These are phyloP conservation scores for Sphaeridia pumilis DNA, from an alignment of 2,888 invertebrate species.

Conservation along the genomic window DNA sequence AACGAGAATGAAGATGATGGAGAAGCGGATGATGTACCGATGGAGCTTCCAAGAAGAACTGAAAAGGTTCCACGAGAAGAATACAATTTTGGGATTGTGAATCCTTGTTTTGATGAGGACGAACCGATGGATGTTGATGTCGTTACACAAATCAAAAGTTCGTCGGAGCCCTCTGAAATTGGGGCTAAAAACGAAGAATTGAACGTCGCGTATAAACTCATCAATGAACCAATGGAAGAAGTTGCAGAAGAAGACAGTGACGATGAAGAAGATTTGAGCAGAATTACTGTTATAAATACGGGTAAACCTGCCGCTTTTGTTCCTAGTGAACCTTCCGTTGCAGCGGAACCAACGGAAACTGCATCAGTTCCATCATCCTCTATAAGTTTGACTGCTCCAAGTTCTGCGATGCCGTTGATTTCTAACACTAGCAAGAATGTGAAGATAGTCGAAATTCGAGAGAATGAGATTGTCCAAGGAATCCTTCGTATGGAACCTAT, in stretches of 20 bases:
- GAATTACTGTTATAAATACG: conserved; percentile 12
- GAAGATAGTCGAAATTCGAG: conserved; percentile 52
- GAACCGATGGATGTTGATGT: conserved; percentile 19
- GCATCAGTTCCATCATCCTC: background rate
- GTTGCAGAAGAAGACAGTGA: conserved; percentile 5
- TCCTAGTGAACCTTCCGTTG: no score
- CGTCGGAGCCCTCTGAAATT: background rate
- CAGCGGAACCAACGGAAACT: background rate
- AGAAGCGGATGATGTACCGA: background rate
- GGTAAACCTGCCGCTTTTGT: background rate
- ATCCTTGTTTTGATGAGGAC: conserved; percentile 35
- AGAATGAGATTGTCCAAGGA: conserved; percentile 55
- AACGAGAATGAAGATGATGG: conserved; percentile 6
- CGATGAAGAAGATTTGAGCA: conserved; percentile 11
- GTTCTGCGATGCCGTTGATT: background rate
- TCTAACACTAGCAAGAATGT: conserved; percentile 26
- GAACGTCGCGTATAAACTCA: conserved; percentile 6
- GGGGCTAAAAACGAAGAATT: conserved; percentile 6
- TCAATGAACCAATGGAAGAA: background rate
- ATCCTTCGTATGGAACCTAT: conserved; percentile 45
- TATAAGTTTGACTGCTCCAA: background rate
- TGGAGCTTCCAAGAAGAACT: no score
- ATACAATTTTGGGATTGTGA: conserved; percentile 28
- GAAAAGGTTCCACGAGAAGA: no score
- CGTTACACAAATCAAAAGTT: background rate